Base-by-base conservation (phyloP, 2,797 vertebrate genomes). In the Agapornis canus region DNA sequence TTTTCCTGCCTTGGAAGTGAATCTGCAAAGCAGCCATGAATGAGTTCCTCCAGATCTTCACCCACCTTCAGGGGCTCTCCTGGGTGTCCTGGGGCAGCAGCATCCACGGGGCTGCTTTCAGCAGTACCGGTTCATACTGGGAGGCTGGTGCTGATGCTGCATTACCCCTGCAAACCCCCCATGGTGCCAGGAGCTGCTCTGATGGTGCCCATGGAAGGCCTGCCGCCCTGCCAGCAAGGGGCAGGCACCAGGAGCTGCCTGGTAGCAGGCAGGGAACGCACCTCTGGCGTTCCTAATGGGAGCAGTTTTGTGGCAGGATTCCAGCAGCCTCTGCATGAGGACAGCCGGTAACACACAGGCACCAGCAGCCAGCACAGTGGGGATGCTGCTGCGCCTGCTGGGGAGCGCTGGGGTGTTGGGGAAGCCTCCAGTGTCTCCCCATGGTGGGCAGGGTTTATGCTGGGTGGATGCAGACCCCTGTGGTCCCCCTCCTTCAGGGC, bases 311-410 rank as follows among this genome's bases (percentile, higher is more conserved):
- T n/a, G 56, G 32, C 54, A 68, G 56, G 49, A 40, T 40, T 51
- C 3, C 10, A 75, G 48, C 29, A 49, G 39, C 25, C 29, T 32
- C 54, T 49, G 72, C 37, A 0, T 18, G 39, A 49, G 79, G 68
- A 45, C 25, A 51, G 54, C 42, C 32, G 0, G 0, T 26, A 32
- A 15, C 2, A 2, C 23, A 5, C 0, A 1, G 21, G 64, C 9
- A 9, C n/a, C 35, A 20, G 47, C 10, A 20, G 39, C 21, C 26
- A 57, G n/a, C 54, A 23, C 21, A 23, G 21, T 35, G 49, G 17
- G 26, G 60, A 21, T 9, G 57, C 25, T 25, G 47, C 27, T 27
- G 57, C 1, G 0, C 40, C 17, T 56, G 35, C 42, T 32, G n/a
- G 4, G 6, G n/a, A 32, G 21, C 3, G 3, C 54, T 57, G 54